Percentiles rank a stretch among this genome's conserved stretches.
Evolutionary conservation across 1,140 invertebrate genomes (phyloP).

Genomic region (Drosophila erecta): DNA sequence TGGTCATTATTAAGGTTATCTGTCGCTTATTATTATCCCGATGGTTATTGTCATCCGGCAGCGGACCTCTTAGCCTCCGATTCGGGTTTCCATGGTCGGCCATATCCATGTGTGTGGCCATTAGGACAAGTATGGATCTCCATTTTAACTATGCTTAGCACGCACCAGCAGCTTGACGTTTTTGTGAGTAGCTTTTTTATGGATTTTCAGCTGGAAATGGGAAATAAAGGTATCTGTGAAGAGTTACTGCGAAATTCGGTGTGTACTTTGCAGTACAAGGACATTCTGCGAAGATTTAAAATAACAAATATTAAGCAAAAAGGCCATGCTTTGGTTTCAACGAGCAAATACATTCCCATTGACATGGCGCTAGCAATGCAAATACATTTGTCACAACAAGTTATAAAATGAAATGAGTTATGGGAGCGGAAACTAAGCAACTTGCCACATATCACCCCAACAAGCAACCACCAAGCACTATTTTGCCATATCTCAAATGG

Average conservation of each 20-base stretch:
- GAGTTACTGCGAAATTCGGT: too few species aligned
- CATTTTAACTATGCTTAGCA: slow-evolving; percentile 67
- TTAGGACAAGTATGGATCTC: slow-evolving; percentile 69
- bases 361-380: background rate
- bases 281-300: background rate
- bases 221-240: background rate
- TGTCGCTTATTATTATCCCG: slow-evolving; percentile 75
- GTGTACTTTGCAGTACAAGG: too few species aligned
- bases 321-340: too few species aligned
- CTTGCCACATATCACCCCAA: slow-evolving; percentile 2
- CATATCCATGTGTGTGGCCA: slow-evolving; percentile 48
- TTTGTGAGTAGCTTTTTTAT: slow-evolving; percentile 42
- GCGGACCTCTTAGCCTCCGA: background rate
- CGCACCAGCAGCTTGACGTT: slow-evolving; percentile 63
- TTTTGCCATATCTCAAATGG: slow-evolving; percentile 13
- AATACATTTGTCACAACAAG: background rate
- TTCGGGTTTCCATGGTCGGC: slow-evolving; percentile 1
- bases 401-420: slow-evolving; percentile 12
- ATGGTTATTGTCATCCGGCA: slow-evolving; percentile 62
- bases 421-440: slow-evolving; percentile 6
- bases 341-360: background rate
- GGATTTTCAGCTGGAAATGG: background rate
- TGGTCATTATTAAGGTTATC: slow-evolving; percentile 80
- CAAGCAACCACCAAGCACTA: slow-evolving; percentile 22
- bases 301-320: too few species aligned